Percentiles rank a stretch among this genome's conserved stretches.
Evolutionary conservation across 2,888 invertebrate species (phyloP).

Genomic region (Furcula furcula): DNA sequence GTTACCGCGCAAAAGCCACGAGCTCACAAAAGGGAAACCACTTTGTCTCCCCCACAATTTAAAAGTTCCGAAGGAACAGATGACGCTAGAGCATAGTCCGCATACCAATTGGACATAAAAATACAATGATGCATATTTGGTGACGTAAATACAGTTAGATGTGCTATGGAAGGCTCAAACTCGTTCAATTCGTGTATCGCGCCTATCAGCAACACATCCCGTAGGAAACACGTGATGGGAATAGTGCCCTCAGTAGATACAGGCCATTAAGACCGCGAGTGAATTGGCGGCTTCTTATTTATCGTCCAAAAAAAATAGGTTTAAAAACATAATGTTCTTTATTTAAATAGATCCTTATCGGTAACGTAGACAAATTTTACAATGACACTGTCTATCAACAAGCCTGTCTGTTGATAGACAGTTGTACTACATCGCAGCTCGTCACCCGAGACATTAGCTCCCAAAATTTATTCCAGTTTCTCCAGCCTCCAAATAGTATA

Average conservation of each 20-base stretch:
- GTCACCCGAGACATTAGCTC: too few species aligned
- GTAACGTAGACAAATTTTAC: too few species aligned
- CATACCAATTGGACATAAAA: slow-evolving; percentile 67
- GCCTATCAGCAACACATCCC: slow-evolving; percentile 67
- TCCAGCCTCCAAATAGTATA: too few species aligned
- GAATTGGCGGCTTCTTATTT: not conserved
- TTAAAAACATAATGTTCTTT: too few species aligned
- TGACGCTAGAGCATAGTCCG: slow-evolving; percentile 61
- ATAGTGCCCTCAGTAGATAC: slow-evolving; percentile 31
- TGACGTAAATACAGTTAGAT: slow-evolving; percentile 57
- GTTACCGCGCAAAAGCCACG: slow-evolving; percentile 17
- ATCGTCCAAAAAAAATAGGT: not conserved
- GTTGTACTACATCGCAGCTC: too few species aligned
- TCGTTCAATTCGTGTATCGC: slow-evolving; percentile 48
- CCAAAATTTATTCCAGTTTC: too few species aligned
- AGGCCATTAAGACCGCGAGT: slow-evolving; percentile 21
- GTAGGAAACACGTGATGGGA: slow-evolving; percentile 70
- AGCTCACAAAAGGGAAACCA: slow-evolving; percentile 31
- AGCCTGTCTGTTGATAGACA: too few species aligned
- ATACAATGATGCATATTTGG: slow-evolving; percentile 68
- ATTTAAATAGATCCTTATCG: too few species aligned
- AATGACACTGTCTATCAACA: too few species aligned
- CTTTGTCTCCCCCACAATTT: slow-evolving; percentile 57
- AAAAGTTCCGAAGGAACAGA: slow-evolving; percentile 69
- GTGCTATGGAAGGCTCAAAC: slow-evolving; percentile 40